Conservation (phyloP, 2,888 invertebrate genomes). For the Mongoloraphidia duomilia region DNA sequence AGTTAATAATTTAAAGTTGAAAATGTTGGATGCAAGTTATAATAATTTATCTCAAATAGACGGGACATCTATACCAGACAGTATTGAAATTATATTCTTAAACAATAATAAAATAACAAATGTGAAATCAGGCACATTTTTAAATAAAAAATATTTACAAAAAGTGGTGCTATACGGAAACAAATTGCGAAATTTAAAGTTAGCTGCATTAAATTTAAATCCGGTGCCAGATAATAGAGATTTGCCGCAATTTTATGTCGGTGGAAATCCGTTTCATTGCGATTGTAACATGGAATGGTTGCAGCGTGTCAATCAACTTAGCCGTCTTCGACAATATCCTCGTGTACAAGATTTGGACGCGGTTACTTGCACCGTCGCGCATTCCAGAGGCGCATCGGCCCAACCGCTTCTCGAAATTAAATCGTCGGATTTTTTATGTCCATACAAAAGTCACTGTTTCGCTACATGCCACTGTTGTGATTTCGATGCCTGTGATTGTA, state of each 20-base stretch:
- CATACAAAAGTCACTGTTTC: conserved; percentile 71
- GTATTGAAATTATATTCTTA: conserved; percentile 53
- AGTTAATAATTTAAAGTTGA: conserved; percentile 48
- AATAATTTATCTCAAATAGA: conserved; percentile 54
- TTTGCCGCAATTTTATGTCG: conserved; percentile 64
- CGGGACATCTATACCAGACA: conserved; percentile 56
- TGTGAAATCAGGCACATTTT: conserved; percentile 56
- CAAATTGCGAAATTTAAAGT: conserved; percentile 54
- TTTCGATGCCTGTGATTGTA: conserved; percentile 82
- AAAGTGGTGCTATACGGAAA: conserved; percentile 67
- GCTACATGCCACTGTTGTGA: conserved; percentile 80
- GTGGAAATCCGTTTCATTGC: conserved; percentile 70
- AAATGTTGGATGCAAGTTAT: conserved; percentile 63
- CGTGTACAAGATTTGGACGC: conserved; percentile 66
- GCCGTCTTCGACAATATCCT: conserved; percentile 57
- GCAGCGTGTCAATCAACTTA: conserved; percentile 61
- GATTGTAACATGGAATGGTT: conserved; percentile 83
- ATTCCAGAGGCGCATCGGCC: conserved; percentile 43
- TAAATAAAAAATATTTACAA: conserved; percentile 52
- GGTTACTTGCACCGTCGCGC: conserved; percentile 62
- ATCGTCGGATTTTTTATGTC: conserved; percentile 65
- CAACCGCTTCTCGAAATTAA: conserved; percentile 52
- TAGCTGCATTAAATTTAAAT: conserved; percentile 54
- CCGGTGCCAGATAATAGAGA: conserved; percentile 49
- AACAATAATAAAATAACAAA: conserved; percentile 60